These are phyloP conservation scores for Paratrypauchen microcephalus DNA, from an alignment of 2,797 vertebrate genomes.

Conservation along the genomic window DNA sequence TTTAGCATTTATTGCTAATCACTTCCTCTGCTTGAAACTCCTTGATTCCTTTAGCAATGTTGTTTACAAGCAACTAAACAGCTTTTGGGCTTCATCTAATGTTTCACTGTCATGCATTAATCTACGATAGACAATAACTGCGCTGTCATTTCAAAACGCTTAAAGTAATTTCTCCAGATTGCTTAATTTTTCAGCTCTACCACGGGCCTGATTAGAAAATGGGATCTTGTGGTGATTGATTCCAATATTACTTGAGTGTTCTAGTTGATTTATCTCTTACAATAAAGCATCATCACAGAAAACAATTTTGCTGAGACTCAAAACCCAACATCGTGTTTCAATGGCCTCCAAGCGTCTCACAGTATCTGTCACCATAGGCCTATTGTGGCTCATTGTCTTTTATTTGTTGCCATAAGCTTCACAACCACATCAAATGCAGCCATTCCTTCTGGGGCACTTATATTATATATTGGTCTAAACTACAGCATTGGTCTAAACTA, in stretches of 20 bases:
- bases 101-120: constrained; percentile 3
- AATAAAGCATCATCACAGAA: constrained; percentile 8
- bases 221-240: constrained; percentile 37
- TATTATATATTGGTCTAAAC: constrained; percentile 55
- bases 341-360: constrained; percentile 5
- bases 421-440: constrained; percentile 75
- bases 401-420: constrained; percentile 24
- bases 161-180: constrained; percentile 27
- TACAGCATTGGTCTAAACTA: constrained; percentile 10
- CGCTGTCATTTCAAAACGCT: constrained; percentile 21
- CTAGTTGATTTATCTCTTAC: constrained; percentile 26
- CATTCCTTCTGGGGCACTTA: constrained; percentile 56
- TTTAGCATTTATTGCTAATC: not conserved
- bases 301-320: constrained; percentile 21
- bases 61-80: not conserved
- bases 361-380: not conserved
- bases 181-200: constrained; percentile 9
- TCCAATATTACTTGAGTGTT: constrained; percentile 25
- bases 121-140: constrained; percentile 36
- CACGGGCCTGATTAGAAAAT: constrained; percentile 32
- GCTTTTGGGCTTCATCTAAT: constrained; percentile 13
- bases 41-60: not conserved
- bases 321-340: constrained; percentile 35
- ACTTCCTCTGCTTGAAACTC: not conserved
- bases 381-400: not conserved